A percentile compares a stretch with the other conserved stretches of the same genome.
Evolutionary conservation across 2,797 vertebrate species (phyloP).

Genomic region (Xenopus petersii): DNA sequence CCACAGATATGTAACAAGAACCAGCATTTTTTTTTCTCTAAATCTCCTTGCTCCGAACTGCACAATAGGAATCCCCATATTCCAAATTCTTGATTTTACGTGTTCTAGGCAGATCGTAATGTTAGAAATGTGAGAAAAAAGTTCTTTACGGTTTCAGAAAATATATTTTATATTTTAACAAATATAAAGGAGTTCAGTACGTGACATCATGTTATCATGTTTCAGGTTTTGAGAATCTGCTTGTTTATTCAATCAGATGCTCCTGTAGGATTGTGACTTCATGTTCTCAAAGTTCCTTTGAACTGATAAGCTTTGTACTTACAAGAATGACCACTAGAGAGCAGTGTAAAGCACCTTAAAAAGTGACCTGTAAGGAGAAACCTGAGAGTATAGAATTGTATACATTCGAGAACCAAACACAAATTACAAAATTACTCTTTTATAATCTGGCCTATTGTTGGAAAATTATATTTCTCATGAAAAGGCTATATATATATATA

Average conservation of each 20-base stretch:
- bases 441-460: not conserved
- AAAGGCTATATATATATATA: too few relatives aligned
- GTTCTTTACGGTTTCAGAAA: too few relatives aligned
- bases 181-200: too few relatives aligned
- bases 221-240: too few relatives aligned
- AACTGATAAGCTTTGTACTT: not conserved
- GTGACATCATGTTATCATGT: too few relatives aligned
- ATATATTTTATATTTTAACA: too few relatives aligned
- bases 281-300: not conserved
- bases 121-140: constrained; percentile 1
- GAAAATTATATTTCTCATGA: too few relatives aligned
- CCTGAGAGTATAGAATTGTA: not conserved
- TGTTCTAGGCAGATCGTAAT: constrained; percentile 27
- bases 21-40: not conserved
- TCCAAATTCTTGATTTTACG: constrained; percentile 14
- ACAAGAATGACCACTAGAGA: constrained; percentile 63
- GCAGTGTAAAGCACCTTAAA: constrained; percentile 60
- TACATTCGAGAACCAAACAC: not conserved
- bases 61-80: not conserved
- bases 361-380: not conserved
- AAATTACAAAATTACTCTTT: constrained; percentile 12
- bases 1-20: not conserved
- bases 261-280: too few relatives aligned
- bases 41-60: too few relatives aligned
- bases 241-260: too few relatives aligned